These are phyloP conservation scores for Nasonia vitripennis DNA, from an alignment of 1,140 invertebrate genomes.

Conservation along the genomic window DNA sequence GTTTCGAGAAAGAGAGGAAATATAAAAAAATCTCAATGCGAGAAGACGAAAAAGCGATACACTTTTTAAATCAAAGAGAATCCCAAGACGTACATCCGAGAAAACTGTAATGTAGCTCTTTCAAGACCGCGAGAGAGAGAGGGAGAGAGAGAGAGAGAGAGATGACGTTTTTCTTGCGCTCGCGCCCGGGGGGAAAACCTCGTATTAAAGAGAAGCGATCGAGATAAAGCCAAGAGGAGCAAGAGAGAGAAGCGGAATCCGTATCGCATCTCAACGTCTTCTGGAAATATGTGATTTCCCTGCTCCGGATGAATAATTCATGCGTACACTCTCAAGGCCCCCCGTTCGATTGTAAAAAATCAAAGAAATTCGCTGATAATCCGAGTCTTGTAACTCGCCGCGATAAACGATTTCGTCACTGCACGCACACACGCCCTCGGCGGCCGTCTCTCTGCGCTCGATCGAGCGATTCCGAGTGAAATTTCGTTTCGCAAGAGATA, in stretches of 20 bases:
- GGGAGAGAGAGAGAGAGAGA: no score
- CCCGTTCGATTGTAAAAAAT: background rate
- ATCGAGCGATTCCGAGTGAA: background rate
- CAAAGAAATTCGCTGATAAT: no score
- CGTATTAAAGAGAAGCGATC: background rate
- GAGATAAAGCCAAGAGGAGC: background rate
- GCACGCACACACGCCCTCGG: background rate
- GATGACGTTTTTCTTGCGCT: slow-evolving; percentile 16
- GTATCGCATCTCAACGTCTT: background rate
- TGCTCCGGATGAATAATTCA: background rate
- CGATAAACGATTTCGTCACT: background rate
- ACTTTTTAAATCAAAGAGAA: slow-evolving; percentile 28
- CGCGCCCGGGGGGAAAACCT: background rate
- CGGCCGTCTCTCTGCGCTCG: background rate
- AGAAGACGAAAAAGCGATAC: background rate
- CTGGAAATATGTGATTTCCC: background rate
- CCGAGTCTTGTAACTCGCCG: background rate
- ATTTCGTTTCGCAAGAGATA: slow-evolving; percentile 16
- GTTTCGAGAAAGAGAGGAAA: no score
- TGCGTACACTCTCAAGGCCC: background rate
- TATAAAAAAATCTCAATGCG: background rate
- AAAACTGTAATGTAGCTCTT: slow-evolving; percentile 16
- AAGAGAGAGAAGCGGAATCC: background rate
- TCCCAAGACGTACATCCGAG: background rate
- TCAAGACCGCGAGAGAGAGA: background rate